phyloP scores from a whole-genome alignment of 2,113 vertebrate genomes.

The Thunnus thynnus region DNA sequence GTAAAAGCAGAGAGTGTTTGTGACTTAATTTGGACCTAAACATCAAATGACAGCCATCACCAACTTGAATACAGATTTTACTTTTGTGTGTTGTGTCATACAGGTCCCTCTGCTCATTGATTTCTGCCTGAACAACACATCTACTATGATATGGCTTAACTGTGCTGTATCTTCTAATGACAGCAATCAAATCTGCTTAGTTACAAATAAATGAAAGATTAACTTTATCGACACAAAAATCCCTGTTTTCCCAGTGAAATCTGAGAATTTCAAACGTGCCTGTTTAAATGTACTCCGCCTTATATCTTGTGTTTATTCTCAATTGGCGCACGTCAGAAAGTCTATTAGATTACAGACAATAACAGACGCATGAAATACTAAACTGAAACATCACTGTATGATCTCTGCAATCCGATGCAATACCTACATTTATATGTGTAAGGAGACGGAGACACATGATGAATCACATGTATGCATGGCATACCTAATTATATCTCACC shows the following conservation, averaged over 20 bases:
- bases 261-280: not conserved
- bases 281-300: not conserved
- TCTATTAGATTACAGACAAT: not conserved
- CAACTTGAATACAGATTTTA: too few species aligned
- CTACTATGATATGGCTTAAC: not conserved
- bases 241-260: not conserved
- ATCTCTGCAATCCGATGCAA: not conserved
- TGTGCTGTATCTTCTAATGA: not conserved
- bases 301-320: too few species aligned
- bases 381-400: not conserved
- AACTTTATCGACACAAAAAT: constrained; percentile 8
- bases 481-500: too few species aligned
- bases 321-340: not conserved
- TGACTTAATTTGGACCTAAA: too few species aligned
- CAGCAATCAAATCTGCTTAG: constrained; percentile 2
- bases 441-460: not conserved
- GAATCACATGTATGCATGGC: too few species aligned
- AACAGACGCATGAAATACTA: not conserved
- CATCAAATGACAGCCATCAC: too few species aligned
- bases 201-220: not conserved
- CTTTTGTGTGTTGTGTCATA: too few species aligned
- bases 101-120: too few species aligned
- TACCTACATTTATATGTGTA: not conserved
- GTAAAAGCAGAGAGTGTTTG: too few species aligned
- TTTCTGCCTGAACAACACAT: too few species aligned